Evolutionary conservation across 2,113 vertebrate genomes (phyloP).

Genomic region (Empidonax traillii): DNA sequence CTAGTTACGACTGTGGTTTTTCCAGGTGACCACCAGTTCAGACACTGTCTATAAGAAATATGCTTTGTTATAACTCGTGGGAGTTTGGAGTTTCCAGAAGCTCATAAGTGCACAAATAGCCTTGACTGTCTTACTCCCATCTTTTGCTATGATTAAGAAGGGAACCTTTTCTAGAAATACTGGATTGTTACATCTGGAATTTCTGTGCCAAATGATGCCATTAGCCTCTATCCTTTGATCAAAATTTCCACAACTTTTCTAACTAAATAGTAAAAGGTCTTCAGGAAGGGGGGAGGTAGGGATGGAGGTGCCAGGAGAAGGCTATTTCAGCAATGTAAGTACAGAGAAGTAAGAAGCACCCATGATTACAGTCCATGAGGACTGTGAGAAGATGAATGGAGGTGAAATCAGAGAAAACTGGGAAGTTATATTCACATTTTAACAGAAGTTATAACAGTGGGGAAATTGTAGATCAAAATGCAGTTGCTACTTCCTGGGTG

Average conservation of each 20-base stretch:
- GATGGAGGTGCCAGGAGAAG: not conserved
- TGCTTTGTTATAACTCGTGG: not conserved
- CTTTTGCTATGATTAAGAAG: not conserved
- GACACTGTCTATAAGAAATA: not conserved
- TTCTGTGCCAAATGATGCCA: not conserved
- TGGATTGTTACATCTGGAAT: not conserved
- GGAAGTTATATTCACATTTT: not conserved
- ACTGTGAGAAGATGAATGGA: not conserved
- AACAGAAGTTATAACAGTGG: not conserved
- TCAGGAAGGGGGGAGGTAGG: not conserved
- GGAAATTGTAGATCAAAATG: not conserved
- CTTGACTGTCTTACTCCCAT: not conserved
- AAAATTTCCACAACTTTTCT: not conserved
- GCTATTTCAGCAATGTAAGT: not conserved
- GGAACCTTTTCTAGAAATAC: not conserved
- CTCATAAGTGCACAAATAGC: not conserved
- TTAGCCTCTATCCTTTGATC: not conserved
- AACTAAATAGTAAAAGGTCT: not conserved
- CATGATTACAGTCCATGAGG: not conserved
- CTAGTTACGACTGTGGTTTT: not conserved
- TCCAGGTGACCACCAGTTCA: not conserved
- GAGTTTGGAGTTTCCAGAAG: not conserved
- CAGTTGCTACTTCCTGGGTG: not conserved
- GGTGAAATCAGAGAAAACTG: not conserved
- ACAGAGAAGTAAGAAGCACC: not conserved